Evolutionary conservation across 1,140 invertebrate genomes (phyloP), one percentile per base, ranked within the genome.

Genomic region (Cotesia chilonis): DNA sequence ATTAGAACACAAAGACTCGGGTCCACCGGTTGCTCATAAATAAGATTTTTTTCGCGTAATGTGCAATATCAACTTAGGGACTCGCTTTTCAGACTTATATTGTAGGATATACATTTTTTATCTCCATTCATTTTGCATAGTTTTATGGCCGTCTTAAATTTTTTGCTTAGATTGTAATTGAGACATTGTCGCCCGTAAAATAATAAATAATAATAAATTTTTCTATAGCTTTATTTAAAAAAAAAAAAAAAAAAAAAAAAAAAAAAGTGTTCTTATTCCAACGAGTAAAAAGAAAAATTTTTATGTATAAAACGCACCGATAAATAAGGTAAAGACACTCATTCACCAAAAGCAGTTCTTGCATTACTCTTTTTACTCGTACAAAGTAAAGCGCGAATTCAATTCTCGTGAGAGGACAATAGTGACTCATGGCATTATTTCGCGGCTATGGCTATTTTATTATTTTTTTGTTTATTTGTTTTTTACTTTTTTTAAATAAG

Each of bases 91-190:
- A 17, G 12, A 3, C 54, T 14, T 55, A n/a, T 55, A 82, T 81
- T 81, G 79, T 80, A 72, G 74, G 10, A 47, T 47, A 47, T 47
- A 47, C 41, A 47, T 80, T 81, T 83, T 75, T 75, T 82, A 84
- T 83, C 81, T 81, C 79, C 76, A 78, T 78, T 80, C 81, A 80
- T 81, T 84, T 82, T 79, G 78, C 79, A 83, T 79, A 80, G 77
- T 80, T 83, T 78, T 78, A 81, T 76, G 76, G 71, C 54, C 52
- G 65, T 65, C 28, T 74, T 71, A 73, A 67, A 75, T 70, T 41
- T 20, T 70, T 70, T 60, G 47, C 38, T 10, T 41, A 37, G 17
- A 68, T 20, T 68, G 38, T 41, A 57, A 38, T 59, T 64, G n/a
- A 10, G 28, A 28, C 20, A 20, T 66, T 55, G n/a, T 68, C 17